Evolutionary conservation across 2,888 invertebrate species (phyloP).

Genomic region (Tridacna crocea): DNA sequence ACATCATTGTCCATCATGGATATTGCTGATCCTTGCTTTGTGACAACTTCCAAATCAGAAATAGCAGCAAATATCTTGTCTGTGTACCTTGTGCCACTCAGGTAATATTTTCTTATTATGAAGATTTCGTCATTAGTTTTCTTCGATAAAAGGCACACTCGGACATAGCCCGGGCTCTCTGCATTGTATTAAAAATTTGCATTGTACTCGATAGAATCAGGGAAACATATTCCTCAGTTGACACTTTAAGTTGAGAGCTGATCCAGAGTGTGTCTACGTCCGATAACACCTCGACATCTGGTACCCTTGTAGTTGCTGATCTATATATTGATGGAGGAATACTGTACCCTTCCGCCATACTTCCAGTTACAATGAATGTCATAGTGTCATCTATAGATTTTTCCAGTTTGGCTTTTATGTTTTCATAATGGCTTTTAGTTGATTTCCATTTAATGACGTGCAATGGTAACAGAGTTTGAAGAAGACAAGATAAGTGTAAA

Average conservation of each 20-base stretch:
- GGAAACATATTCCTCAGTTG: slow-evolving; percentile 4
- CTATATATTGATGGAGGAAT: slow-evolving; percentile 31
- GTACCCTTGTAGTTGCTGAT: background rate
- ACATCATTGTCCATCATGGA: background rate
- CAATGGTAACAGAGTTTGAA: slow-evolving; percentile 38
- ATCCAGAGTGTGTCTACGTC: slow-evolving; percentile 38
- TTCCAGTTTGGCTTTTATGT: background rate
- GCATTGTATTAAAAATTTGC: slow-evolving; percentile 25
- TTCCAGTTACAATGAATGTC: slow-evolving; percentile 33
- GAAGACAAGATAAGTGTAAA: slow-evolving; percentile 32
- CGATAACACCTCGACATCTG: slow-evolving; percentile 17
- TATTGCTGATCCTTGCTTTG: slow-evolving; percentile 28
- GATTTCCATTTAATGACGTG: slow-evolving; percentile 27
- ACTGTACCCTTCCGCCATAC: slow-evolving; percentile 41
- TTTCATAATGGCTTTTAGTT: slow-evolving; percentile 8
- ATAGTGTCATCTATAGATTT: background rate
- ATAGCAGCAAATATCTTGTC: slow-evolving; percentile 15
- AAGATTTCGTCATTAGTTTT: slow-evolving; percentile 22
- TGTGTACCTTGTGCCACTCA: slow-evolving; percentile 20
- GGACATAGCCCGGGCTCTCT: slow-evolving; percentile 33
- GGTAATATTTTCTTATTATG: slow-evolving; percentile 27
- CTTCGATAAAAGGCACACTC: slow-evolving; percentile 11
- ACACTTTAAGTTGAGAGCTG: background rate
- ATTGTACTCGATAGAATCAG: slow-evolving; percentile 1
- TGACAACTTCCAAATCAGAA: background rate